These are phyloP conservation scores for Phyllotis vaccarum DNA, from an alignment of 2,797 vertebrate species.

Conservation along the genomic window DNA sequence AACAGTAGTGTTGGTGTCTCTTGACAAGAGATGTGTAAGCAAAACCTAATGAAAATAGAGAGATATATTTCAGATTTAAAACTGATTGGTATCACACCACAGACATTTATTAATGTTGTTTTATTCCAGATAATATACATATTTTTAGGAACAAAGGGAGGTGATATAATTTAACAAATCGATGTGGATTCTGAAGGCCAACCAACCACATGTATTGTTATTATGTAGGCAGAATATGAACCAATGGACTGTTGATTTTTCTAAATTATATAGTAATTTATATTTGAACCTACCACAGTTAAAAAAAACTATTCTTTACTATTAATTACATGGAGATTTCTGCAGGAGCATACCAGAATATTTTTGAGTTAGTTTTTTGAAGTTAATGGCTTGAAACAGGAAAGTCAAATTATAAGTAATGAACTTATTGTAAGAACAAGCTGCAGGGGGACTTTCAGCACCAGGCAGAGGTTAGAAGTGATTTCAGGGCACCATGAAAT, in stretches of 20 bases:
- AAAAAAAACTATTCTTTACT: conserved; percentile 23
- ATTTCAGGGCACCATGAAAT: neutral
- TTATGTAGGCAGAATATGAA: neutral
- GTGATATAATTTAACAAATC: neutral
- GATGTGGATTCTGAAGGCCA: neutral
- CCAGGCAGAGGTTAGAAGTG: neutral
- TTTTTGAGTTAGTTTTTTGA: conserved; percentile 7
- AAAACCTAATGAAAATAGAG: neutral
- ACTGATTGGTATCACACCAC: neutral
- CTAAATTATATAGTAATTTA: conserved; percentile 27
- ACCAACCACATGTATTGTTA: neutral
- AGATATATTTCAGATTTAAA: neutral
- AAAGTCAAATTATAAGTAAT: conserved; percentile 20
- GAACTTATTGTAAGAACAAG: neutral
- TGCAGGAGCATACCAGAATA: conserved; percentile 12
- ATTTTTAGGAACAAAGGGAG: neutral
- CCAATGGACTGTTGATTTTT: conserved; percentile 2
- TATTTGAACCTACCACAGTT: neutral
- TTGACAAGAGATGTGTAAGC: conserved; percentile 4
- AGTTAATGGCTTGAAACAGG: conserved; percentile 41
- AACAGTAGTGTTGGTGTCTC: neutral
- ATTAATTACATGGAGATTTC: neutral
- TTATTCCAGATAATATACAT: conserved; percentile 22
- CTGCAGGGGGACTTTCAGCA: neutral
- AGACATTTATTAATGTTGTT: conserved; percentile 16